Conservation (phyloP, 2,888 invertebrate species). For the Balanococcus diminutus region DNA sequence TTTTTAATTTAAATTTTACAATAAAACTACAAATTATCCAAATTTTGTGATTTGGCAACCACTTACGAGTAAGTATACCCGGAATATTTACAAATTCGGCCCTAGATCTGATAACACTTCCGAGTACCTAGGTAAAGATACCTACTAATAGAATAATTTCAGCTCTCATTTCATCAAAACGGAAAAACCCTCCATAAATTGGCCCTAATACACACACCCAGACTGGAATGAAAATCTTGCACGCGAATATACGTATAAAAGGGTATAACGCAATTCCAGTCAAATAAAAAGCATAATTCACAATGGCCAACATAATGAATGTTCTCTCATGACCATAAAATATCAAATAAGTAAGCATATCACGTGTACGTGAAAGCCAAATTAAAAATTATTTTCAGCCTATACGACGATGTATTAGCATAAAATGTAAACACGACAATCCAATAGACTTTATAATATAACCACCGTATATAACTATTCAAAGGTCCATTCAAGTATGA, state of each 20-base stretch:
- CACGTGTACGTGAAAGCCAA: not conserved
- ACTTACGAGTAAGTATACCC: no score
- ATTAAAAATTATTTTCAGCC: conserved; percentile 15
- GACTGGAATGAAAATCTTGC: not conserved
- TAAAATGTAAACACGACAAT: conserved; percentile 8
- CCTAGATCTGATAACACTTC: no score
- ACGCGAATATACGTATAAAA: not conserved
- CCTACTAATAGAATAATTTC: not conserved
- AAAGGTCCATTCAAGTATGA: conserved; percentile 13
- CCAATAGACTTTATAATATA: not conserved
- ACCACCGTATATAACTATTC: not conserved
- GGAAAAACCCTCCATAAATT: not conserved
- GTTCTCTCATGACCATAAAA: not conserved
- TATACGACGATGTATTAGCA: not conserved
- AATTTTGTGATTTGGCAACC: no score
- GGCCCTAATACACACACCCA: no score
- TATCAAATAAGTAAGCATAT: not conserved
- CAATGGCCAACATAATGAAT: not conserved
- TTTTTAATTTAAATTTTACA: no score
- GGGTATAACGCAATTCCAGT: not conserved
- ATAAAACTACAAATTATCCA: no score
- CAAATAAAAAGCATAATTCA: not conserved
- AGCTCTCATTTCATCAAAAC: not conserved
- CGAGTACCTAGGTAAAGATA: no score
- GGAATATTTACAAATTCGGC: no score